Conservation (phyloP, 2,797 vertebrate species). For the Ciconia nigra region DNA sequence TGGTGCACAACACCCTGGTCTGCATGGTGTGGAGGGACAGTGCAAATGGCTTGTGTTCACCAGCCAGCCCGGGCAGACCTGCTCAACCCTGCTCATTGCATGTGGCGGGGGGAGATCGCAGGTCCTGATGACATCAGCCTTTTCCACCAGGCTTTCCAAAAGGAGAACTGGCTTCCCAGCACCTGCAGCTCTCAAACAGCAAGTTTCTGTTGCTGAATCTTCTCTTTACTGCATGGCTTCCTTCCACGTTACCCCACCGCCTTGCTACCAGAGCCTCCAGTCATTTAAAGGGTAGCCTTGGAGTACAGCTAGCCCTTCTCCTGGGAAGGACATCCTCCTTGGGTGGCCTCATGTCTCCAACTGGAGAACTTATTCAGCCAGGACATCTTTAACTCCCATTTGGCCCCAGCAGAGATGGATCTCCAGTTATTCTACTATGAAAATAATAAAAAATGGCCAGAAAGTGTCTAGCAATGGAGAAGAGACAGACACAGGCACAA, state of each 20-base stretch:
- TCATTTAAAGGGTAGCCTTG: neutral
- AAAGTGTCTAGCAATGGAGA: neutral
- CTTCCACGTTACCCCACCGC: neutral
- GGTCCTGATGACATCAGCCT: neutral
- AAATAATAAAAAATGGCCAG: neutral
- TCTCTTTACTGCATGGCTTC: neutral
- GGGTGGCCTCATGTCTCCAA: neutral
- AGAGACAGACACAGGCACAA: neutral
- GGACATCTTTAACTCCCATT: neutral
- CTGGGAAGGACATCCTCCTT: neutral
- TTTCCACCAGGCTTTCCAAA: neutral
- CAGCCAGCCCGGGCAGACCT: neutral
- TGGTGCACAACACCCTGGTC: neutral
- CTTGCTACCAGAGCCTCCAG: neutral
- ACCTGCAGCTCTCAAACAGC: neutral
- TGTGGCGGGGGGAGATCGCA: fast-evolving
- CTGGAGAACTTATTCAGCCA: neutral
- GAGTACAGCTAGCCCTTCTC: neutral
- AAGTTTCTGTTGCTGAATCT: neutral
- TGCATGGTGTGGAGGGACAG: neutral
- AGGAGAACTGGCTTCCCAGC: neutral
- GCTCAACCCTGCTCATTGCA: neutral
- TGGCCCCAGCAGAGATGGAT: neutral
- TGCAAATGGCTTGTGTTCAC: neutral
- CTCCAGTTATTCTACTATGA: neutral